A percentile compares a stretch with the other conserved stretches of the same genome.
Conservation (phyloP, 1,140 invertebrate species). For the Halesus radiatus region DNA sequence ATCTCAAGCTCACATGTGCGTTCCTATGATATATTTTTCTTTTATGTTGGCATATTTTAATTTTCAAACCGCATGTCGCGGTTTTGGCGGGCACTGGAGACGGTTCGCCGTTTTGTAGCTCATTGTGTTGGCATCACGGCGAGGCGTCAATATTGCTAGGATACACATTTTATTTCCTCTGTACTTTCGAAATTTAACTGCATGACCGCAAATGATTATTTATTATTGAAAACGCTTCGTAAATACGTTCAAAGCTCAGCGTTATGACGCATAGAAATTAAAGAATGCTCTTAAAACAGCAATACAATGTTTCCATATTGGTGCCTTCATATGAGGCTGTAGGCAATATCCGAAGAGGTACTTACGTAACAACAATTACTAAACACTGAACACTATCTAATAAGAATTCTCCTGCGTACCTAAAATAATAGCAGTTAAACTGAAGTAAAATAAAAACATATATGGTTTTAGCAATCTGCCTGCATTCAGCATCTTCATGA, state of each 20-base stretch:
- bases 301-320: conserved; percentile 20
- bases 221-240: conserved; percentile 58
- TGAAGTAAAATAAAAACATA: not conserved
- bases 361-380: not conserved
- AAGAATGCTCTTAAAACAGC: conserved; percentile 44
- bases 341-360: not conserved
- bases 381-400: not conserved
- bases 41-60: conserved; percentile 58
- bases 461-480: not conserved
- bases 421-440: not conserved
- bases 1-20: conserved; percentile 43
- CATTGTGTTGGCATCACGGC: conserved; percentile 51
- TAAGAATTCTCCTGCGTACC: not conserved
- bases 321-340: not conserved
- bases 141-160: conserved; percentile 47
- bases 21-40: conserved; percentile 55
- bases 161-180: conserved; percentile 52
- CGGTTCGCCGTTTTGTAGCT: conserved; percentile 49
- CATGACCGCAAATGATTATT: conserved; percentile 66
- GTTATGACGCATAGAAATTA: conserved; percentile 48
- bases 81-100: conserved; percentile 48
- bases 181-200: conserved; percentile 75
- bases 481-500: not conserved
- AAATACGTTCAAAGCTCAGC: conserved; percentile 49
- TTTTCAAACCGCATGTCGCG: conserved; percentile 57